Evolutionary conservation across 2,888 invertebrate genomes (phyloP).

Genomic region (Tyria jacobaeae): DNA sequence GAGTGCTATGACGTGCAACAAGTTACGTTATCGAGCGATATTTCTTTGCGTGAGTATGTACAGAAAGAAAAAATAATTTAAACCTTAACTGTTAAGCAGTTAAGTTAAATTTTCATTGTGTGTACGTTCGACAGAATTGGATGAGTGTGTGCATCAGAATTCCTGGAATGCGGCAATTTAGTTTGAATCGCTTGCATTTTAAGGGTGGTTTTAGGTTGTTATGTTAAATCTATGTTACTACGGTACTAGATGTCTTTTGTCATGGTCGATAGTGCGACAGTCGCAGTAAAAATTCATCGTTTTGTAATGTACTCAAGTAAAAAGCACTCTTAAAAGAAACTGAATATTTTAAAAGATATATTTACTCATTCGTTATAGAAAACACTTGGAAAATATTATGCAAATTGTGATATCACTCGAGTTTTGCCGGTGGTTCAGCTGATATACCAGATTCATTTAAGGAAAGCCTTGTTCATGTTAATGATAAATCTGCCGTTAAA

Average conservation of each 20-base stretch:
- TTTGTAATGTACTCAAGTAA: conserved; percentile 14
- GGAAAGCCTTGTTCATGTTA: too few relatives aligned
- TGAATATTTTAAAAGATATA: neutral
- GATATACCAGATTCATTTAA: too few relatives aligned
- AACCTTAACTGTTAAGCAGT: fast-evolving
- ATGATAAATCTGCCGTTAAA: too few relatives aligned
- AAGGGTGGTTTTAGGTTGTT: conserved; percentile 21
- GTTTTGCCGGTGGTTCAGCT: too few relatives aligned
- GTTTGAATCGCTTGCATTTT: neutral
- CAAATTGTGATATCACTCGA: neutral
- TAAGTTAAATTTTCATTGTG: conserved; percentile 20
- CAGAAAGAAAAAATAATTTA: conserved; percentile 23
- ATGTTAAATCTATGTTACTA: conserved; percentile 21
- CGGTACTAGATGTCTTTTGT: conserved; percentile 35
- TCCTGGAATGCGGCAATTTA: conserved; percentile 4
- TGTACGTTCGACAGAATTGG: neutral
- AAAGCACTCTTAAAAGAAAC: neutral
- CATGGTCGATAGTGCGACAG: conserved; percentile 50
- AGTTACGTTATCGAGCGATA: conserved; percentile 55
- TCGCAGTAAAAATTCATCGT: conserved; percentile 45
- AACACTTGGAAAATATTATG: neutral
- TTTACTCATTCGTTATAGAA: neutral
- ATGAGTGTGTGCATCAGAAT: conserved; percentile 6
- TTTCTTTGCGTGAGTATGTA: conserved; percentile 45
- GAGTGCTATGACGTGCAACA: conserved; percentile 54